Evolutionary conservation across 2,888 invertebrate genomes (phyloP).

Genomic region (Atethmia centrago): DNA sequence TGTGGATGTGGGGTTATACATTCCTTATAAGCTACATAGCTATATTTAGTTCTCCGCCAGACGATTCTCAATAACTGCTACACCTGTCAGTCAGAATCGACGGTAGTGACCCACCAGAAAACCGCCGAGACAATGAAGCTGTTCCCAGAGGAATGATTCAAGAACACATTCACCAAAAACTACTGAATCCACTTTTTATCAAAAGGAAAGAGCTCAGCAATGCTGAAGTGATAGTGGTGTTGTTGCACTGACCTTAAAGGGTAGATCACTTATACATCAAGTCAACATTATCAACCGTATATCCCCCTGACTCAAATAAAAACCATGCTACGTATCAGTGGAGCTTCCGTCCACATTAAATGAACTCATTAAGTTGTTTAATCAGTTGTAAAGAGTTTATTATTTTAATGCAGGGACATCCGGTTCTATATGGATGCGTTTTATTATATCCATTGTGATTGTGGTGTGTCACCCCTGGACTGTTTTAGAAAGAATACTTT

Average conservation of each 20-base stretch:
- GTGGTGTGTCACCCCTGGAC: background rate
- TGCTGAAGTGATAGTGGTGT: background rate
- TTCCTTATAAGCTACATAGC: background rate
- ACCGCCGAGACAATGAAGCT: background rate
- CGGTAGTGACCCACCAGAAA: background rate
- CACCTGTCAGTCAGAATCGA: background rate
- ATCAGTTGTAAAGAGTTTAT: constrained; percentile 80
- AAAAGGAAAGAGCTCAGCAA: background rate
- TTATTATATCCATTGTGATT: constrained; percentile 47
- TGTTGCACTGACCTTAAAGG: background rate
- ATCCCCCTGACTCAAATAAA: constrained; percentile 10
- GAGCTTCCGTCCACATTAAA: constrained; percentile 30
- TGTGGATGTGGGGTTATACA: no score
- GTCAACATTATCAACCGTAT: constrained; percentile 15
- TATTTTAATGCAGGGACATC: constrained; percentile 72
- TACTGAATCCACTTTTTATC: background rate
- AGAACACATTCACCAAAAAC: background rate
- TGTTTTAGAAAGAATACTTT: background rate
- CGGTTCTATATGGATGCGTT: constrained; percentile 43
- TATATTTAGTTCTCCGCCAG: background rate
- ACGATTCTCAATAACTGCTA: background rate
- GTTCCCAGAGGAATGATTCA: background rate
- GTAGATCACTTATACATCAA: background rate
- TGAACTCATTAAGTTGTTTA: constrained; percentile 77
- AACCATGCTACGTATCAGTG: constrained; percentile 28